Evolutionary conservation across 2,113 vertebrate genomes (phyloP).

Genomic region (Bujurquina vittata): DNA sequence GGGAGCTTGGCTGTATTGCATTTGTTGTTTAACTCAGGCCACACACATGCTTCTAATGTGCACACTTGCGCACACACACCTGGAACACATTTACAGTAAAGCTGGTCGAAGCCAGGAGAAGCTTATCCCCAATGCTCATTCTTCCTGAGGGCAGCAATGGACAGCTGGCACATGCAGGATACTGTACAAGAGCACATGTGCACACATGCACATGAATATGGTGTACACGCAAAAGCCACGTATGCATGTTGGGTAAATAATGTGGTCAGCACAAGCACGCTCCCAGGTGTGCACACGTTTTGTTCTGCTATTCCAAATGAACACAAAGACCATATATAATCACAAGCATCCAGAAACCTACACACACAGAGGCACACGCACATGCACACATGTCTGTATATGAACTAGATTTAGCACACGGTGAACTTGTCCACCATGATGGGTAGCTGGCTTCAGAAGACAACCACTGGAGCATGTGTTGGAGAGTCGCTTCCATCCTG

Average conservation of each 20-base stretch:
- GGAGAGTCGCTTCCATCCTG: conserved; percentile 27
- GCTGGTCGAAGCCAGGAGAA: conserved; percentile 63
- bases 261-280: conserved; percentile 2
- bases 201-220: background rate
- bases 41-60: background rate
- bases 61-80: conserved; percentile 36
- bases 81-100: conserved; percentile 66
- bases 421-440: conserved; percentile 36
- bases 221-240: conserved; percentile 7
- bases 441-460: conserved; percentile 24
- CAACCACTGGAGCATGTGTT: conserved; percentile 23
- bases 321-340: conserved; percentile 10
- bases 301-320: conserved; percentile 22
- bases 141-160: conserved; percentile 66
- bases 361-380: background rate
- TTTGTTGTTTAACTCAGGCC: conserved; percentile 22
- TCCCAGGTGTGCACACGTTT: conserved; percentile 20
- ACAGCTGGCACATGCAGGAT: conserved; percentile 57
- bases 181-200: conserved; percentile 29
- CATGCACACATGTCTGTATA: background rate
- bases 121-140: conserved; percentile 73
- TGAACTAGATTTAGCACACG: conserved; percentile 6
- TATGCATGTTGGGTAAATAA: conserved; percentile 15
- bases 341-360: background rate
- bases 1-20: conserved; percentile 21